These are phyloP conservation scores for Polypterus senegalus DNA, from an alignment of 2,113 vertebrate species.

Conservation along the genomic window DNA sequence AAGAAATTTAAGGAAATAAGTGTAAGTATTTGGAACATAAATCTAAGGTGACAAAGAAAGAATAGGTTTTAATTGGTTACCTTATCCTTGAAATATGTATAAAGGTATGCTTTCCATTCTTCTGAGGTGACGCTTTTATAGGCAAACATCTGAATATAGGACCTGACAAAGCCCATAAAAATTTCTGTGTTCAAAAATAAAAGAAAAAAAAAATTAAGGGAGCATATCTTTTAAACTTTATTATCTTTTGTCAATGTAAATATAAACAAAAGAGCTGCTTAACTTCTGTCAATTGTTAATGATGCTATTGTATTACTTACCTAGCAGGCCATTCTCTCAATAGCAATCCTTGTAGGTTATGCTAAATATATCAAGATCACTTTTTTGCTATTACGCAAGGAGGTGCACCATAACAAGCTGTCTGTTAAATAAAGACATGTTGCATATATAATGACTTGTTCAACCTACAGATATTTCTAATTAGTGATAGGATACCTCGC, in stretches of 20 bases:
- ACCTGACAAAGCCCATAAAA: conserved; percentile 87
- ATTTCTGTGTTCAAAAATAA: conserved; percentile 52
- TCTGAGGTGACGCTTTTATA: conserved; percentile 75
- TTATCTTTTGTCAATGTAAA: too few species aligned
- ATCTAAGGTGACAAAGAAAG: background rate
- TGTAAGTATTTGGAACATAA: background rate
- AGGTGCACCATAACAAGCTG: too few species aligned
- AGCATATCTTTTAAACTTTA: background rate
- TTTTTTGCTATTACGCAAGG: too few species aligned
- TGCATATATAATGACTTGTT: too few species aligned
- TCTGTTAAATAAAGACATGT: too few species aligned
- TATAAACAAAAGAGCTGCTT: background rate
- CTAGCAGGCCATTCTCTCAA: too few species aligned
- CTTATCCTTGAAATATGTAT: conserved; percentile 84
- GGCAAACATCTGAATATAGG: conserved; percentile 79
- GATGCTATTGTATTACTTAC: background rate
- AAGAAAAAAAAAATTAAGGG: background rate
- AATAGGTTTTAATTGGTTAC: conserved; percentile 34
- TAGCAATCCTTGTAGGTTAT: background rate
- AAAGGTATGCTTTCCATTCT: conserved; percentile 87
- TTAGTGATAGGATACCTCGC: too few species aligned
- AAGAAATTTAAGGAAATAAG: background rate
- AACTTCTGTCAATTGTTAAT: background rate
- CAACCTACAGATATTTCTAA: too few species aligned
- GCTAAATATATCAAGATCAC: too few species aligned